Evolutionary conservation across 2,113 vertebrate species (phyloP), one percentile per base, ranked within the genome.

Genomic region (Taurulus bubalis): DNA sequence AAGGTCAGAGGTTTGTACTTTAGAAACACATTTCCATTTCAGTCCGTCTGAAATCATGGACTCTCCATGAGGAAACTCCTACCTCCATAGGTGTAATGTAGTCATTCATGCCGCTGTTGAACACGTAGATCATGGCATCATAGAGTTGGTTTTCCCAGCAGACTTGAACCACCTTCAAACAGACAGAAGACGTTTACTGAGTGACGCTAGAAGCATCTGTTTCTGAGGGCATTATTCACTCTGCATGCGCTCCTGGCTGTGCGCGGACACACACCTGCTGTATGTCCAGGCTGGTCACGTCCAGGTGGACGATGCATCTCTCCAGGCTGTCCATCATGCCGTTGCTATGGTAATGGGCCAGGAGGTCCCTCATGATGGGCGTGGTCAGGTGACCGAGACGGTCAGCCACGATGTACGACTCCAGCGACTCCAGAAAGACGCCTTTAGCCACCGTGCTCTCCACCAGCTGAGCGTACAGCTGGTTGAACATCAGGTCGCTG

Each of bases 71-170:
- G 8, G 8, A 47, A 55, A 64, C 28, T 67, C 82, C 12, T 95
- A 98, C 98, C 96, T 99, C 98, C 97, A 99, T 97, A 3, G 98
- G 98, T 62, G 96, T 97, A 47, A 98, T 96, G 89, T 97, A 99
- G 85, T 99, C 98, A 40, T 99, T 99, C 96, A 98, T 99, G 0
- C 98, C 98, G 18, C 96, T 97, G 95, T 98, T 99, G 89, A 97
- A 99, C 62, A 99, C 96, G 0, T 99, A 99, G 87, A 99, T 97
- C 97, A 99, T 97, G 55, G 97, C 98, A 91, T 99, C 98, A 12
- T 98, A 97, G 0, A 99, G 95, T 30, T 88, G 96, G 86, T 99
- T 97, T 76, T 97, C 96, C 98, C 98, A 99, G 85, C 98, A 99
- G 49, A 99, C 95, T 6, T 96, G 95, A 72, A 99, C 97, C 47